These are phyloP conservation scores for Drosophila littoralis DNA, from an alignment of 1,140 invertebrate species.

Conservation along the genomic window DNA sequence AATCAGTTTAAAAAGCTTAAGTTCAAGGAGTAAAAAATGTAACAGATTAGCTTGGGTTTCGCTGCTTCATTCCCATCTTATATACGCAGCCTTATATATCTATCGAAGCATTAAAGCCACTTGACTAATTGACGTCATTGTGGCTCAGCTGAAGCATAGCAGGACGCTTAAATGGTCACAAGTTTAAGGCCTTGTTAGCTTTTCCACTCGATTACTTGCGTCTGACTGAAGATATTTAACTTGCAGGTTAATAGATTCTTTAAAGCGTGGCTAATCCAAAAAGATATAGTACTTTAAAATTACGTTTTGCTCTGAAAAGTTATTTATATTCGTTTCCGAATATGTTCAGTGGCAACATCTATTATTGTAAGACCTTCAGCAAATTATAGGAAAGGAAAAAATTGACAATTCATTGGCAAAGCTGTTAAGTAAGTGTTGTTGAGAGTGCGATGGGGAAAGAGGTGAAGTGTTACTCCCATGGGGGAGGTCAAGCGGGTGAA, in stretches of 20 bases:
- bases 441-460: too few species aligned
- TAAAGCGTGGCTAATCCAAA: not conserved
- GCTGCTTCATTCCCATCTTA: too few species aligned
- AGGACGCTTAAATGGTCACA: not conserved
- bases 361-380: too few species aligned
- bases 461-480: too few species aligned
- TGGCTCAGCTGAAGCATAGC: not conserved
- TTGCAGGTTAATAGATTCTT: not conserved
- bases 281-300: not conserved
- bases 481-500: too few species aligned
- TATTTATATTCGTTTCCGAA: too few species aligned
- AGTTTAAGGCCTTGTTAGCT: not conserved
- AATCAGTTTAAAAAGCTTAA: not conserved
- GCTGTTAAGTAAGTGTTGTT: too few species aligned
- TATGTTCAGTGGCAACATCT: too few species aligned
- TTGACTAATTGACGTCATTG: conserved; percentile 1
- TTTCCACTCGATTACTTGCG: conserved; percentile 1
- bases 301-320: too few species aligned
- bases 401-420: too few species aligned
- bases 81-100: too few species aligned
- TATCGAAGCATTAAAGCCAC: not conserved
- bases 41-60: not conserved
- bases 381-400: too few species aligned
- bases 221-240: not conserved
- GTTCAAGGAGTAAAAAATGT: not conserved